Base-by-base conservation (phyloP, 2,113 vertebrate genomes). In the Eulacestoma nigropectus region DNA sequence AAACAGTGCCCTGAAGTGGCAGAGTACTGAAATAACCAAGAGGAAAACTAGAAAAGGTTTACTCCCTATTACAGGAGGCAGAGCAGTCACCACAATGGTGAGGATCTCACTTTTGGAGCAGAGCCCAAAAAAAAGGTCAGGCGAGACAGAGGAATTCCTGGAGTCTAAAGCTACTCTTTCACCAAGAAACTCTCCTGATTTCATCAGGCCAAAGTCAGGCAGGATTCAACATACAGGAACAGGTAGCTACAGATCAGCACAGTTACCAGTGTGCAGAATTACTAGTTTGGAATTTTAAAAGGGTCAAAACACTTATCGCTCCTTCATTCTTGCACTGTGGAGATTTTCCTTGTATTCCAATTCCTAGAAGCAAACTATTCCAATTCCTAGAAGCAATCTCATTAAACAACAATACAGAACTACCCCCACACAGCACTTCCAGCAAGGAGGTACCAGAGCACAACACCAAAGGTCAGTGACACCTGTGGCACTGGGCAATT, bases 401-500 rank as follows among this genome's bases (percentile, higher is more conserved):
- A 13, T 33, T 3, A 4, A 65, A 30, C 15, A 50, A 2, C 32
- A 69, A 0, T 0, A 7, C 29, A 63, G 59, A 69, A 13, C 65
- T 1, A 7, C 3, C 22, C 44, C 29, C 26, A 5, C 0, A 2
- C 19, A 25, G 59, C 1, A 32, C 49, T 44, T 10, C 7, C 46
- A n/a, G 56, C 2, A 6, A 15, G 69, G 44, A 57, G 49, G 23
- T 4, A 6, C 14, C 46, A 16, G 25, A 81, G 87, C 81, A 75
- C 23, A 30, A 20, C 83, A 33, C 7, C 41, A 17, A 25, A 37
- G 59, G 18, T 9, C 67, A 30, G 29, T 13, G 53, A 3, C 67
- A 16, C 82, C 55, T 6, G 2, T 3, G 44, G 6, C 39, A 21
- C 56, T 1, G 33, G 10, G 10, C 84, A 39, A 10, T 4, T 2